Conservation (phyloP, 2,113 vertebrate genomes). For the Istiophorus platypterus region DNA sequence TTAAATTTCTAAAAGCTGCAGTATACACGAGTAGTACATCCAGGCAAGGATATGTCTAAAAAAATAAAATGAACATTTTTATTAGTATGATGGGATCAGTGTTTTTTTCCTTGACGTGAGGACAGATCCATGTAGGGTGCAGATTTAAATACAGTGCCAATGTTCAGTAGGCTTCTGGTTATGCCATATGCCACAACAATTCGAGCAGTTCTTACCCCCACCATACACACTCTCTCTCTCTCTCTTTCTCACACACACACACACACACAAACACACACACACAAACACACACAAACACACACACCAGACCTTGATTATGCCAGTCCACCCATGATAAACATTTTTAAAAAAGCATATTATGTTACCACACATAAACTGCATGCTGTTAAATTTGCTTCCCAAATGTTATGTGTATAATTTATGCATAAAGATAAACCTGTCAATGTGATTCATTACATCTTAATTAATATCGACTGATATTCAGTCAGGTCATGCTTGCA, state of each 20-base stretch:
- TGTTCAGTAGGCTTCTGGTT: slow-evolving; percentile 54
- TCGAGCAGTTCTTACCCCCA: slow-evolving; percentile 42
- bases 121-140: slow-evolving; percentile 38
- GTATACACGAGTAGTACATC: slow-evolving; percentile 22
- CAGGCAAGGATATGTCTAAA: slow-evolving; percentile 3
- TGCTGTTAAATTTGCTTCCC: slow-evolving; percentile 4
- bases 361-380: neutral
- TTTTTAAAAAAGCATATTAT: neutral
- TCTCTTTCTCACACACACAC: slow-evolving; percentile 15
- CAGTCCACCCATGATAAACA: slow-evolving; percentile 18
- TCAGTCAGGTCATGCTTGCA: slow-evolving; percentile 14
- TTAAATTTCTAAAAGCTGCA: slow-evolving; percentile 15
- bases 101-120: slow-evolving; percentile 32
- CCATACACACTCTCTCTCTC: slow-evolving; percentile 9
- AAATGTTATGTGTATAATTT: neutral
- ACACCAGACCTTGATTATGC: slow-evolving; percentile 4
- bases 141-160: slow-evolving; percentile 52
- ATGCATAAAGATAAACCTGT: slow-evolving; percentile 6
- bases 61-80: slow-evolving; percentile 36
- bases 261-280: neutral
- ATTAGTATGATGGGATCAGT: slow-evolving; percentile 18
- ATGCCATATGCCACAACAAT: slow-evolving; percentile 71
- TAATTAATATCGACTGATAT: slow-evolving; percentile 25
- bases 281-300: neutral
- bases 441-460: slow-evolving; percentile 1